Conservation (phyloP, 1,140 invertebrate genomes). For the Hyphantria cunea region DNA sequence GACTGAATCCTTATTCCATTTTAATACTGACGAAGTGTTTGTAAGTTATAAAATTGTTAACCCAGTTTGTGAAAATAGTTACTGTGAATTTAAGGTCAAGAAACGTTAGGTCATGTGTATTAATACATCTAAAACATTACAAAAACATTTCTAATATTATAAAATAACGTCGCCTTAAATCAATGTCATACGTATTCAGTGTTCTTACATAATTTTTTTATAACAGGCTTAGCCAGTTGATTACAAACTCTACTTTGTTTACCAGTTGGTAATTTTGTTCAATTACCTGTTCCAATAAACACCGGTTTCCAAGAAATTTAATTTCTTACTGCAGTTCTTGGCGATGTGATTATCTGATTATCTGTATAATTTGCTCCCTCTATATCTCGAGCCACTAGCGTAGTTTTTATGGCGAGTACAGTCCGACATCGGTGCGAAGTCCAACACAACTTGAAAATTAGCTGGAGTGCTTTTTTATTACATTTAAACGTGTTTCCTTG, state of each 20-base stretch:
- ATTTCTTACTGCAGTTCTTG: conserved; percentile 26
- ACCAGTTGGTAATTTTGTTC: conserved; percentile 19
- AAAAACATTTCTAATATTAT: too few species aligned
- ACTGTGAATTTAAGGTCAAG: too few species aligned
- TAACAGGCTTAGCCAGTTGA: neutral
- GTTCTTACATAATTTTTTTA: neutral
- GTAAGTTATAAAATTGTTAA: too few species aligned
- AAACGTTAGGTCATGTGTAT: too few species aligned
- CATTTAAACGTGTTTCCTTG: conserved; percentile 36
- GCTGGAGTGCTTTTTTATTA: conserved; percentile 65
- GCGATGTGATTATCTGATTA: conserved; percentile 30
- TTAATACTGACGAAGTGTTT: too few species aligned
- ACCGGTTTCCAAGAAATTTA: conserved; percentile 16
- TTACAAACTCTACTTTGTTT: conserved; percentile 4
- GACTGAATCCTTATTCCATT: too few species aligned
- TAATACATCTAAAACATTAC: too few species aligned
- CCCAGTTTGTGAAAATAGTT: too few species aligned
- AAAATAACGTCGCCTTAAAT: neutral
- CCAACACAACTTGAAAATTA: conserved; percentile 49
- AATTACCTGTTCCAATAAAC: conserved; percentile 24
- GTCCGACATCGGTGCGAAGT: conserved; percentile 21
- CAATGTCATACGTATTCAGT: neutral
- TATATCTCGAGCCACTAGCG: conserved; percentile 26
- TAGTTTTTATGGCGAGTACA: conserved; percentile 35
- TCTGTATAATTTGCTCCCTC: conserved; percentile 24